These are phyloP conservation scores for Anser brachyrhynchus DNA, from an alignment of 2,113 vertebrate species.

Conservation along the genomic window DNA sequence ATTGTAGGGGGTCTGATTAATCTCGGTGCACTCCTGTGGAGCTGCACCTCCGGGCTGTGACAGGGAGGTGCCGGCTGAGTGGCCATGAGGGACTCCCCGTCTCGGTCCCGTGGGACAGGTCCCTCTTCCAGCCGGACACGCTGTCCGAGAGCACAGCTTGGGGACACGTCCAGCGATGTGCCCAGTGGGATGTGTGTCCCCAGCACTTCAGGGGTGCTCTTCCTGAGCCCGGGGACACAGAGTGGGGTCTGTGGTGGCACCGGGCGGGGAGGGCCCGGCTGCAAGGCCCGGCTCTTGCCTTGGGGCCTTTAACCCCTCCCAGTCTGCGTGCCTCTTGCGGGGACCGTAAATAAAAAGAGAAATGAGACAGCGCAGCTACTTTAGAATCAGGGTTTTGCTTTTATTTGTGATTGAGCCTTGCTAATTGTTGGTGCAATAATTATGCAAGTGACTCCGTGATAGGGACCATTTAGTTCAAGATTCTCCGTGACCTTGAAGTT, in stretches of 20 bases:
- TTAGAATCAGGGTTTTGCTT: conserved; percentile 14
- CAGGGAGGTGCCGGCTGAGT: not conserved
- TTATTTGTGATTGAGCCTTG: conserved; percentile 29
- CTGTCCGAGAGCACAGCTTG: not conserved
- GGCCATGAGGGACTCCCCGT: not conserved
- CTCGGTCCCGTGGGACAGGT: not conserved
- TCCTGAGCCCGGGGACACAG: not conserved
- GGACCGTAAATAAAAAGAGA: not conserved
- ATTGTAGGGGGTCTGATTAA: conserved; percentile 77
- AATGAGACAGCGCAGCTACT: not conserved
- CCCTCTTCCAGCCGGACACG: not conserved
- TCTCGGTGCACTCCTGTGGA: conserved; percentile 58
- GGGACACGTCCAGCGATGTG: not conserved
- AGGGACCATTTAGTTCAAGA: conserved; percentile 53
- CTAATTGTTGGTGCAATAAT: conserved; percentile 50
- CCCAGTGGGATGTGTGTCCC: not conserved
- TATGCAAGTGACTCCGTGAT: conserved; percentile 38
- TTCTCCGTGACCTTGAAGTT: conserved; percentile 58
- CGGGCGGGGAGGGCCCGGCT: not conserved
- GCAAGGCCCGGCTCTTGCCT: not conserved
- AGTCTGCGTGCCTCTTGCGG: not conserved
- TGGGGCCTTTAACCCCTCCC: not conserved
- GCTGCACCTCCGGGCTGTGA: not conserved
- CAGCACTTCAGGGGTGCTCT: not conserved
- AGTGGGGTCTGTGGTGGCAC: not conserved